Evolutionary conservation across 2,888 invertebrate species (phyloP).

Genomic region (Slavum lentiscoides): DNA sequence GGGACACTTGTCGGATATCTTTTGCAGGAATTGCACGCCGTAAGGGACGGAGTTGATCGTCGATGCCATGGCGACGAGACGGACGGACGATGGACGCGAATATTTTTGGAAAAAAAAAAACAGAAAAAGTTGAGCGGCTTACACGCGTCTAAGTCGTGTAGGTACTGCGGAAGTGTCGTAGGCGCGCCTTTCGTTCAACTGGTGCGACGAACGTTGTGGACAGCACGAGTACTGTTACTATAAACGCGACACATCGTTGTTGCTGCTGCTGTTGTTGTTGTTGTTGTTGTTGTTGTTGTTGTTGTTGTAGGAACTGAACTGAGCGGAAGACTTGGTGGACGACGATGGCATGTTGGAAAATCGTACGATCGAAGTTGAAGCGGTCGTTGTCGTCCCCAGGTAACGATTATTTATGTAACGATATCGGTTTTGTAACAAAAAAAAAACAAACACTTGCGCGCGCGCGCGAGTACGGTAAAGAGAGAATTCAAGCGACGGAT

Average conservation of each 20-base stretch:
- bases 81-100: too few species aligned
- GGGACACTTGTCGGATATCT: slow-evolving; percentile 22
- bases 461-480: too few species aligned
- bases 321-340: slow-evolving; percentile 1
- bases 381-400: too few species aligned
- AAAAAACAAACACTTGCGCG: too few species aligned
- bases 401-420: too few species aligned
- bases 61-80: background rate
- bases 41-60: slow-evolving; percentile 10
- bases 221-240: background rate
- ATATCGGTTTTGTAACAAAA: too few species aligned
- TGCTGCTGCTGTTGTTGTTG: background rate
- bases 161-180: background rate
- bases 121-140: too few species aligned
- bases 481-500: too few species aligned
- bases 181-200: background rate
- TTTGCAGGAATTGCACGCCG: slow-evolving; percentile 43
- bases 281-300: background rate
- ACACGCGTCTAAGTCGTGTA: too few species aligned
- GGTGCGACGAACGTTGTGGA: background rate
- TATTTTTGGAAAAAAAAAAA: too few species aligned
- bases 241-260: background rate
- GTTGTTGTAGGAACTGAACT: slow-evolving; percentile 21
- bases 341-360: background rate
- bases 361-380: too few species aligned